These are phyloP conservation scores for Peromyscus nudipes DNA, from an alignment of 2,797 vertebrate species.

Conservation along the genomic window DNA sequence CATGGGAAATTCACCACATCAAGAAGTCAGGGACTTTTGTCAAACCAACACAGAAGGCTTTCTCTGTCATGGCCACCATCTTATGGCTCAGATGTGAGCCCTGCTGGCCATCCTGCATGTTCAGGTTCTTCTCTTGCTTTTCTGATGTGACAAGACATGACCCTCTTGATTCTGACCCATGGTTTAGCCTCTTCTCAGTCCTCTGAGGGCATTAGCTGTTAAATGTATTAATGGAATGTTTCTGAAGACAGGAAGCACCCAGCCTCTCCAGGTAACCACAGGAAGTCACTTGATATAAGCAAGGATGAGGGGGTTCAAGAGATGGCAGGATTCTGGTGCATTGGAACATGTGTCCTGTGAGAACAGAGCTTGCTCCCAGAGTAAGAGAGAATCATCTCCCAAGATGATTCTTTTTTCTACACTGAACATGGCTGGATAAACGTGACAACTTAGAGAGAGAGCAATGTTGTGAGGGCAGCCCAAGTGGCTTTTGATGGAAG, in stretches of 20 bases:
- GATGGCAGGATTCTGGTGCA: accelerated
- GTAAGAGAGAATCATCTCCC: not conserved
- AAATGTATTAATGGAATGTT: not conserved
- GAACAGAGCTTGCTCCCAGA: not conserved
- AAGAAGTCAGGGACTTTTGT: not conserved
- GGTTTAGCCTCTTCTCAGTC: not conserved
- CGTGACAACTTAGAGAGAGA: not conserved
- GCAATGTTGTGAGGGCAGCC: not conserved
- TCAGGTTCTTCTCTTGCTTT: not conserved
- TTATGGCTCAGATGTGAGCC: not conserved
- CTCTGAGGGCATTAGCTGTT: not conserved
- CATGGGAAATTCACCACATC: not conserved
- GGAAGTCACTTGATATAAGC: not conserved
- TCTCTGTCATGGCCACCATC: not conserved
- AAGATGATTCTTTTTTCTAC: not conserved
- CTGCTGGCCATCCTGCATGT: accelerated
- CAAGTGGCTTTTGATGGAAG: not conserved
- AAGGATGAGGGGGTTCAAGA: not conserved
- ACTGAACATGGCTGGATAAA: accelerated
- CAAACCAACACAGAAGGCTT: not conserved
- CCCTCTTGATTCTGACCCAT: not conserved
- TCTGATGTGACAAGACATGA: not conserved
- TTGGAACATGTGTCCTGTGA: not conserved
- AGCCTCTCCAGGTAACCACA: too few species aligned
- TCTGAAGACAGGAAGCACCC: not conserved